These are phyloP conservation scores for Pollicipes pollicipes DNA, from an alignment of 1,140 invertebrate species.

Conservation along the genomic window DNA sequence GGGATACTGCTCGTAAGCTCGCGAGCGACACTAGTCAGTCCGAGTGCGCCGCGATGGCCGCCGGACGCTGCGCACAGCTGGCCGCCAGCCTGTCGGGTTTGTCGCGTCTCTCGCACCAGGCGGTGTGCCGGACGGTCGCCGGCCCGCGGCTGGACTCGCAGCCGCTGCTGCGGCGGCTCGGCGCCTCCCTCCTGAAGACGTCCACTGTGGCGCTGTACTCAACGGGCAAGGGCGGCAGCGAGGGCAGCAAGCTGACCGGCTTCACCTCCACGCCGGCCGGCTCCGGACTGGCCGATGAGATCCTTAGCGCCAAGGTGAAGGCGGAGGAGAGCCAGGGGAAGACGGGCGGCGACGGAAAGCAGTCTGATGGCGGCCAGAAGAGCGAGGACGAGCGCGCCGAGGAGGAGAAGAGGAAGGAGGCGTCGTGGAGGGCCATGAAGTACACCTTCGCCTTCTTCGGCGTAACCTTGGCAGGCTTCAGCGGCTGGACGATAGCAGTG, in stretches of 20 bases:
- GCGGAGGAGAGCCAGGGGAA: slow-evolving; percentile 26
- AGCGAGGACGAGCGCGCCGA: slow-evolving; percentile 18
- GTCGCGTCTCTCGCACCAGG: neutral
- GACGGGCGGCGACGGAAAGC: slow-evolving; percentile 13
- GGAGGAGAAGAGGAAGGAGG: slow-evolving; percentile 17
- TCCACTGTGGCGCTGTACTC: neutral
- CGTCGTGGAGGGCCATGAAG: slow-evolving; percentile 19
- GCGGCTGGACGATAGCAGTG: slow-evolving; percentile 24
- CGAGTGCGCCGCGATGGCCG: neutral
- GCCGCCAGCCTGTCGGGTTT: neutral
- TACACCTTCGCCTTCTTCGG: slow-evolving; percentile 23
- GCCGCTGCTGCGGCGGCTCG: neutral
- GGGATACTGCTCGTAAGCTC: too few relatives aligned
- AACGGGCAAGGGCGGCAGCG: neutral
- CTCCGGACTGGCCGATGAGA: slow-evolving; percentile 18
- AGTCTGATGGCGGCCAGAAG: slow-evolving; percentile 11
- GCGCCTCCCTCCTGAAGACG: neutral
- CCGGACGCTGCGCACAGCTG: neutral
- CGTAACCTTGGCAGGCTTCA: slow-evolving; percentile 27
- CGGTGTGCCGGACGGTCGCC: neutral
- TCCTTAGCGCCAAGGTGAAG: slow-evolving; percentile 17
- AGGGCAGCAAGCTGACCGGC: neutral
- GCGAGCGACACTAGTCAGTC: too few relatives aligned
- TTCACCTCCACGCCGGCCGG: slow-evolving; percentile 2
- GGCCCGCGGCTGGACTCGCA: neutral